Evolutionary conservation across 2,113 vertebrate genomes (phyloP).

Genomic region (Arvicanthis niloticus): DNA sequence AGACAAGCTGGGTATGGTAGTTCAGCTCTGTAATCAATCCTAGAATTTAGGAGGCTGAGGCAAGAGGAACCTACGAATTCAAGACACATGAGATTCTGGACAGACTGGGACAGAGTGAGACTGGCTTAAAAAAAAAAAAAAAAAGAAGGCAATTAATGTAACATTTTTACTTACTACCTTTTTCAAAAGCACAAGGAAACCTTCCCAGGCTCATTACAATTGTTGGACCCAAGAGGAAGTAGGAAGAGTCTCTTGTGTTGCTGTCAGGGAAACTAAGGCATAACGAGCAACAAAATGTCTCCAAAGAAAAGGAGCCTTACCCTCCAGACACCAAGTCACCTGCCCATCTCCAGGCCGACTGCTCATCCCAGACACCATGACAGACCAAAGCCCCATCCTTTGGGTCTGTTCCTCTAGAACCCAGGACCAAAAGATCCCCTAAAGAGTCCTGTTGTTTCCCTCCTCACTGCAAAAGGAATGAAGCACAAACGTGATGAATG

Average conservation of each 20-base stretch:
- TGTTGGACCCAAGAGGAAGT: background rate
- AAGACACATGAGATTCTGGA: background rate
- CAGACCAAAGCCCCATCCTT: background rate
- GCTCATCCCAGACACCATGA: background rate
- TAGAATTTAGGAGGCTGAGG: background rate
- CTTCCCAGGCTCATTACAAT: background rate
- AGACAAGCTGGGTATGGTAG: background rate
- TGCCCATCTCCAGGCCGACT: background rate
- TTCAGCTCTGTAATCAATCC: background rate
- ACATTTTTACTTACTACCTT: constrained; percentile 45
- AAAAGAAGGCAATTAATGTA: background rate
- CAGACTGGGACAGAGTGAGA: background rate
- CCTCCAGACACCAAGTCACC: background rate
- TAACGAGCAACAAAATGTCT: background rate
- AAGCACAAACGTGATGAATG: background rate
- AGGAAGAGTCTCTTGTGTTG: background rate
- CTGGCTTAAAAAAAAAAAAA: background rate
- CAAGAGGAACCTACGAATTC: background rate
- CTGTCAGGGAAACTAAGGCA: constrained; percentile 56
- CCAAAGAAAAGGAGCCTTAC: background rate
- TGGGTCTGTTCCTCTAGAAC: background rate
- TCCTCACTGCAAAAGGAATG: constrained; percentile 31
- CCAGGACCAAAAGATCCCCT: background rate
- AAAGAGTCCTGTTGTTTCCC: background rate
- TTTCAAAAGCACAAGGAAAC: constrained; percentile 35